A percentile compares a stretch with the other conserved stretches of the same genome.
Conservation (phyloP, 2,888 invertebrate species). For the Ecliptopera silaceata region DNA sequence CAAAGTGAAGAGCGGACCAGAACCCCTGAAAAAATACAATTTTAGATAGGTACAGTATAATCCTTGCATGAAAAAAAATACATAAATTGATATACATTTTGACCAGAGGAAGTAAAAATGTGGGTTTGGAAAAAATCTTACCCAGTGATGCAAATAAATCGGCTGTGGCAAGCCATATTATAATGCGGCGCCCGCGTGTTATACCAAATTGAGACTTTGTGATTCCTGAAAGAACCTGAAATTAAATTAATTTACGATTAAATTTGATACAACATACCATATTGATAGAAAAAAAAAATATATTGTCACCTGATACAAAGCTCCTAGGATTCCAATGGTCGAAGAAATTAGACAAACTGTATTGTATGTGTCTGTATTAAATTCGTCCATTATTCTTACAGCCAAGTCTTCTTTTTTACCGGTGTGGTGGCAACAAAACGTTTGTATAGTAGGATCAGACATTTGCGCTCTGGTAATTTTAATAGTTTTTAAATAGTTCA, state of each 20-base stretch:
- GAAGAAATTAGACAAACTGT: constrained; percentile 89
- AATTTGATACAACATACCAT: no score
- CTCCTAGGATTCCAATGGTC: constrained; percentile 88
- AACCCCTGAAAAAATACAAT: constrained; percentile 80
- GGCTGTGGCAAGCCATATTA: constrained; percentile 90
- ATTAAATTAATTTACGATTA: no score
- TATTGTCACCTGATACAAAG: constrained; percentile 86
- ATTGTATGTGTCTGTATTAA: constrained; percentile 89
- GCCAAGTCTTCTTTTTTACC: constrained; percentile 85
- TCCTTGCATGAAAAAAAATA: no score
- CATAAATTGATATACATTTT: no score
- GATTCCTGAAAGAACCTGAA: constrained; percentile 86
- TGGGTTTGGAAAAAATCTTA: constrained; percentile 60
- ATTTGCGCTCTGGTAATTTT: no score
- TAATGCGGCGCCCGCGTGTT: constrained; percentile 87
- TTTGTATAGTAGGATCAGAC: constrained; percentile 94
- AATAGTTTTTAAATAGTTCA: no score
- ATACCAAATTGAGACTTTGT: constrained; percentile 78
- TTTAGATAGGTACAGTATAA: no score
- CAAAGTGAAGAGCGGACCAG: constrained; percentile 87
- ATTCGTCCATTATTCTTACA: constrained; percentile 86
- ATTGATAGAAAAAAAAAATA: neutral
- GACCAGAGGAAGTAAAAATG: no score
- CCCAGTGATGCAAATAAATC: constrained; percentile 91
- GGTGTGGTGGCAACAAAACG: constrained; percentile 89